Evolutionary conservation across 2,888 invertebrate species (phyloP), one percentile per base, ranked within the genome.

Genomic region (Ctena decussata): DNA sequence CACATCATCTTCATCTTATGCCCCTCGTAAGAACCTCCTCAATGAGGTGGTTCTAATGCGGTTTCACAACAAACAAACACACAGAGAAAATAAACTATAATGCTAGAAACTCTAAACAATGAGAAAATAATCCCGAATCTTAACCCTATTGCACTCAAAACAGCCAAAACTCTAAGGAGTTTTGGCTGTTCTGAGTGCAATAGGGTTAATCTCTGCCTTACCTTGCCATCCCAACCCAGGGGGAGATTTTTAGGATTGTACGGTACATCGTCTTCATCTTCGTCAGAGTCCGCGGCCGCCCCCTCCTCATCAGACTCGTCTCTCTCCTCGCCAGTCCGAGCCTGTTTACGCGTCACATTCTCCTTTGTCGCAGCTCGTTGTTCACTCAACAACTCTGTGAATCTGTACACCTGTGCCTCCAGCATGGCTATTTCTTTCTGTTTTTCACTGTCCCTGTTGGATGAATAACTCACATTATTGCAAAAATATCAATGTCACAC

Each of bases 201-300:
- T 11, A 15, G 41, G 41, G 6, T 41, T 11, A 41, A 41, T 41
- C n/a, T n/a, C n/a, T n/a, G n/a, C n/a, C 72, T 90, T 94, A 97
- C 97, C 96, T 99, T 99, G 79, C 99, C 99, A 96, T 99, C 99
- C 99, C 99, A 99, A 0, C 99, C 99, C 0, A 99, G 97, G 0
- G 99, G 99, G 80, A 99, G 96, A 96, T 99, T 99, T 96, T 99
- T 99, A 0, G 99, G 99, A 96, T 99, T 99, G 96, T 99, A 99
- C 0, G 99, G 99, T 44, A 99, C 98, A 94, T 99, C 99, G 88
- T 99, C 98, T 76, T 96, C 96, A 91, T 98, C 98, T 39, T 96
- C 96, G 82, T 96, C 96, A 21, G 94, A 94, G 79, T 95, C 95
- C 6, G 93, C 94, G 18, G 93, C 93, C 8, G 88, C 90, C 77